Conservation (phyloP, 2,113 vertebrate genomes). For the Salvelinus alpinus region DNA sequence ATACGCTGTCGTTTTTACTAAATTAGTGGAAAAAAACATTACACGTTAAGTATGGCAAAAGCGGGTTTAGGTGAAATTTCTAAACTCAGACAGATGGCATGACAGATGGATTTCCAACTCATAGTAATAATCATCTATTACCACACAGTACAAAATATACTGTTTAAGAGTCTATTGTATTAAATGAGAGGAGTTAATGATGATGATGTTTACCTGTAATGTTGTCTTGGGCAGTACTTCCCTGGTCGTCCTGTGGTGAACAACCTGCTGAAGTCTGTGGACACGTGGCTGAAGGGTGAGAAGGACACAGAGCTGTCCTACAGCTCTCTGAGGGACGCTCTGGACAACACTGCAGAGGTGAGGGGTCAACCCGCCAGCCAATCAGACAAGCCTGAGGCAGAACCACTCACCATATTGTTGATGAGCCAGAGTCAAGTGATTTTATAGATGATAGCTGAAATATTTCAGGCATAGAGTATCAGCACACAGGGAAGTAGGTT, state of each 20-base stretch:
- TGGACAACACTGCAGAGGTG: conserved; percentile 81
- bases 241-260: conserved; percentile 81
- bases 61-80: too few species aligned
- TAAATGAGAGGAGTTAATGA: background rate
- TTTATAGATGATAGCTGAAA: background rate
- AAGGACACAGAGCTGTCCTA: conserved; percentile 72
- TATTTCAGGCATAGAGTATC: background rate
- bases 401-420: background rate
- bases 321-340: conserved; percentile 60
- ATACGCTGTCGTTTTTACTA: too few species aligned
- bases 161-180: too few species aligned
- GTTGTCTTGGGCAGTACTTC: conserved; percentile 77
- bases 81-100: too few species aligned
- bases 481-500: background rate
- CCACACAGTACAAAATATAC: background rate
- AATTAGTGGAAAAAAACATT: too few species aligned
- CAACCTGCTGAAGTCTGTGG: conserved; percentile 75
- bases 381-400: background rate
- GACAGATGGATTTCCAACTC: too few species aligned
- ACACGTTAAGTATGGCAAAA: too few species aligned
- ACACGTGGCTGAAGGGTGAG: conserved; percentile 75
- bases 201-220: background rate
- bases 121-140: too few species aligned
- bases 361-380: conserved; percentile 40
- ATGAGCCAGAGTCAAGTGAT: background rate